These are phyloP conservation scores for Megaustenia siamemsis DNA, from an alignment of 2,888 invertebrate genomes.

Conservation along the genomic window DNA sequence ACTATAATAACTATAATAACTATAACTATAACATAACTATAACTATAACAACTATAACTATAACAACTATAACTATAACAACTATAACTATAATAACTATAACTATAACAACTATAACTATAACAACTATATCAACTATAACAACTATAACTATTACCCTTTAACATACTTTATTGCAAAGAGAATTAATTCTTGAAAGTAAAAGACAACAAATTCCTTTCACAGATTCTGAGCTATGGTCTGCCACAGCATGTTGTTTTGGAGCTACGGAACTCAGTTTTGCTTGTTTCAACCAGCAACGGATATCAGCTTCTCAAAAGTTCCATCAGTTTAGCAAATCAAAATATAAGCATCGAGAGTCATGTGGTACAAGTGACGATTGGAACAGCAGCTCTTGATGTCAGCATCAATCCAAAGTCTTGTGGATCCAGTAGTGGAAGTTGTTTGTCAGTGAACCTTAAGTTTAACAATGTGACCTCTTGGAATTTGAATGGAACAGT, in stretches of 20 bases:
- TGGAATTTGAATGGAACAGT: conserved; percentile 59
- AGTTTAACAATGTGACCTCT: conserved; percentile 51
- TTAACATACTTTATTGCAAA: no score
- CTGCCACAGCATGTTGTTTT: conserved; percentile 63
- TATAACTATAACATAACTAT: no score
- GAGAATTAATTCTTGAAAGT: not conserved
- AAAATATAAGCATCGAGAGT: conserved; percentile 55
- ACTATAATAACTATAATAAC: no score
- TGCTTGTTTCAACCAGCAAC: conserved; percentile 61
- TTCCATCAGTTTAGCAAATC: conserved; percentile 53
- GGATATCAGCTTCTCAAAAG: conserved; percentile 58
- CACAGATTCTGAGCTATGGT: conserved; percentile 55
- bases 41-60: no score
- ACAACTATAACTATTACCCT: no score
- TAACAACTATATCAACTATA: no score
- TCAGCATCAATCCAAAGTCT: conserved; percentile 63
- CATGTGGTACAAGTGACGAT: conserved; percentile 61
- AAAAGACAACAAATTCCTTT: not conserved
- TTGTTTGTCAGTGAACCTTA: conserved; percentile 60
- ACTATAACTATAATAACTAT: no score
- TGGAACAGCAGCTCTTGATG: conserved; percentile 51
- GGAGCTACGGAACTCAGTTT: conserved; percentile 57
- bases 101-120: no score
- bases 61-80: no score
- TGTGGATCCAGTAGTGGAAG: conserved; percentile 53